Percentiles rank a stretch among this genome's conserved stretches.
These are phyloP conservation scores for Uropsilus gracilis DNA, from an alignment of 2,113 vertebrate species.

Conservation along the genomic window DNA sequence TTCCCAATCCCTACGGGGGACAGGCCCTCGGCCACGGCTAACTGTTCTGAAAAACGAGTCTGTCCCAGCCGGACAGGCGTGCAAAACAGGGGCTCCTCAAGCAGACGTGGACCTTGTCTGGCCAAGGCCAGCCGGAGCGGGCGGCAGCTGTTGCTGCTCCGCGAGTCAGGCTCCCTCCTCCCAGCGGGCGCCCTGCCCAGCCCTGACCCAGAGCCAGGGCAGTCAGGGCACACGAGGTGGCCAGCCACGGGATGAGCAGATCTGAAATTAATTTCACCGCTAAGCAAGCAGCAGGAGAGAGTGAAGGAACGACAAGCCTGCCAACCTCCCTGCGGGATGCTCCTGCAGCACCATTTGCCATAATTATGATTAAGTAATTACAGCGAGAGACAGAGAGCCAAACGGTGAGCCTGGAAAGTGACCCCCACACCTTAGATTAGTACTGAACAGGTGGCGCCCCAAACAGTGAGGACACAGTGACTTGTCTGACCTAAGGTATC, in stretches of 20 bases:
- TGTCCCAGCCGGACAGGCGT: not conserved
- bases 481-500: not conserved
- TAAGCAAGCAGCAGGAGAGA: not conserved
- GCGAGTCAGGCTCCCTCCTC: not conserved
- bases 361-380: not conserved
- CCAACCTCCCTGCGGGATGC: rapidly evolving
- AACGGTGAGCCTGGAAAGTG: not conserved
- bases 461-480: not conserved
- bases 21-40: constrained; percentile 54
- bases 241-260: not conserved
- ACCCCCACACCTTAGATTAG: too few relatives aligned
- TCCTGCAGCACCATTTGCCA: not conserved
- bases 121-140: not conserved
- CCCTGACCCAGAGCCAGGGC: not conserved
- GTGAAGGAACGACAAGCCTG: not conserved
- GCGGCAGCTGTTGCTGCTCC: not conserved
- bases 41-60: constrained; percentile 72
- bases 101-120: not conserved
- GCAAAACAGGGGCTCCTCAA: not conserved
- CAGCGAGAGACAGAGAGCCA: not conserved
- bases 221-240: not conserved
- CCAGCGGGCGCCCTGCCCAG: not conserved
- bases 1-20: constrained; percentile 73
- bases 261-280: not conserved
- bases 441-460: not conserved